These are phyloP conservation scores for Ridgeia piscesae DNA, from an alignment of 1,140 invertebrate species.

Conservation along the genomic window DNA sequence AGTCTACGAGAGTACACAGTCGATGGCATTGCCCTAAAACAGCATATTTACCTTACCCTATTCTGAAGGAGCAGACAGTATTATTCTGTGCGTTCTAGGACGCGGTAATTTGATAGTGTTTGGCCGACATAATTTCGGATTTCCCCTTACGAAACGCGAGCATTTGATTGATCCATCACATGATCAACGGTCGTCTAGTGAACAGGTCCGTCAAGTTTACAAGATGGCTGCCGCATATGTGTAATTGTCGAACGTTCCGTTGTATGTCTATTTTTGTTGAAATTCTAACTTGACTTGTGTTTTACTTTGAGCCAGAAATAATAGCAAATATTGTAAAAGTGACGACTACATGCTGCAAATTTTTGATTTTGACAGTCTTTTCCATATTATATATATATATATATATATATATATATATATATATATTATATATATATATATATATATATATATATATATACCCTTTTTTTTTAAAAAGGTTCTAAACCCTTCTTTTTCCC, in stretches of 20 bases:
- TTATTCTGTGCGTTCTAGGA: too few species aligned
- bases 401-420: not conserved
- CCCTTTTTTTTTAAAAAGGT: too few species aligned
- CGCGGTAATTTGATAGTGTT: too few species aligned
- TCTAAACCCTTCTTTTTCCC: too few species aligned
- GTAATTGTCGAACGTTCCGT: too few species aligned
- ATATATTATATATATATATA: constrained; percentile 21
- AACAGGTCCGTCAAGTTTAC: not conserved
- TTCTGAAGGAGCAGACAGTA: too few species aligned
- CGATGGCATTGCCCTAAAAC: too few species aligned
- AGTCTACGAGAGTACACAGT: too few species aligned
- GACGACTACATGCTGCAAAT: not conserved
- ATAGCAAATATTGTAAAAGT: not conserved
- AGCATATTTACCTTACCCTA: too few species aligned
- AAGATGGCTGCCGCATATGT: too few species aligned
- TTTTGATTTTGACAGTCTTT: too few species aligned
- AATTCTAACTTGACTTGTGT: not conserved
- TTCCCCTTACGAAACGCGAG: not conserved
- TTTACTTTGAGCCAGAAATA: not conserved
- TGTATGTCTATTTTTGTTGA: not conserved
- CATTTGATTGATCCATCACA: not conserved
- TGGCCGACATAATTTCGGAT: too few species aligned
- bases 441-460: not conserved
- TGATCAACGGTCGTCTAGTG: not conserved
- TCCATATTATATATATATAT: not conserved